These are phyloP conservation scores for Ashinkailepas kermadecensis DNA, from an alignment of 2,888 invertebrate species.

Conservation along the genomic window DNA sequence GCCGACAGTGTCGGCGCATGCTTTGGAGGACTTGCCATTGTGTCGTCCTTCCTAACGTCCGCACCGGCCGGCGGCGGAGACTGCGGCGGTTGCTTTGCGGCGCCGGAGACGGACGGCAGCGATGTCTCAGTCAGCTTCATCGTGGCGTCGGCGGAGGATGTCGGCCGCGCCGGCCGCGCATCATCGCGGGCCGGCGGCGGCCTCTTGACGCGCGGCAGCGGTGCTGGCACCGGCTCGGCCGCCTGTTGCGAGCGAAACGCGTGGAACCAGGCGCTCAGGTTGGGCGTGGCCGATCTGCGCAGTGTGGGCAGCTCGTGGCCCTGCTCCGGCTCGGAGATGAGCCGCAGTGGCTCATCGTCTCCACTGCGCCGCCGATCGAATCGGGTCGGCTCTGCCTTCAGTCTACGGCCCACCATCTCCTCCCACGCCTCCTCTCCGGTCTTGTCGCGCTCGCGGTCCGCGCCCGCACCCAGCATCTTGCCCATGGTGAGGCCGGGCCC, in stretches of 20 bases:
- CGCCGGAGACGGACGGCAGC: not conserved
- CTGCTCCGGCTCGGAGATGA: not conserved
- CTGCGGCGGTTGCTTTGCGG: not conserved
- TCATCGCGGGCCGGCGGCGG: no score
- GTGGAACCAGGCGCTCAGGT: constrained; percentile 85
- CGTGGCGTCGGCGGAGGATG: not conserved
- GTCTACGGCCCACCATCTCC: constrained; percentile 14
- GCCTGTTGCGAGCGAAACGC: constrained; percentile 81
- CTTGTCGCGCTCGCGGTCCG: not conserved
- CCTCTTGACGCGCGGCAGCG: not conserved
- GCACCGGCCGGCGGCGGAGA: no score
- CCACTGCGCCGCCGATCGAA: not conserved
- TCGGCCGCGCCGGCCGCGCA: not conserved
- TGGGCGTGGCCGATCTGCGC: constrained; percentile 67
- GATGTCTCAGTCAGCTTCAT: not conserved
- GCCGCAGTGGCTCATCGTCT: constrained; percentile 3
- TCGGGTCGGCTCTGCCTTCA: not conserved
- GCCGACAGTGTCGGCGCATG: no score
- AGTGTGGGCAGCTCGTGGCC: constrained; percentile 9
- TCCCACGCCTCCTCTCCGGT: constrained; percentile 23
- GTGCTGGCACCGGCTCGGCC: constrained; percentile 55
- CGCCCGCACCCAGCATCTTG: not conserved
- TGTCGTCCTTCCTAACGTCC: no score
- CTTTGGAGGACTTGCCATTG: no score
- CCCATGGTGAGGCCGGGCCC: not conserved